A percentile compares a stretch with the other conserved stretches of the same genome.
phyloP scores from a whole-genome alignment of 2,113 vertebrate species.

The Grus americana region DNA sequence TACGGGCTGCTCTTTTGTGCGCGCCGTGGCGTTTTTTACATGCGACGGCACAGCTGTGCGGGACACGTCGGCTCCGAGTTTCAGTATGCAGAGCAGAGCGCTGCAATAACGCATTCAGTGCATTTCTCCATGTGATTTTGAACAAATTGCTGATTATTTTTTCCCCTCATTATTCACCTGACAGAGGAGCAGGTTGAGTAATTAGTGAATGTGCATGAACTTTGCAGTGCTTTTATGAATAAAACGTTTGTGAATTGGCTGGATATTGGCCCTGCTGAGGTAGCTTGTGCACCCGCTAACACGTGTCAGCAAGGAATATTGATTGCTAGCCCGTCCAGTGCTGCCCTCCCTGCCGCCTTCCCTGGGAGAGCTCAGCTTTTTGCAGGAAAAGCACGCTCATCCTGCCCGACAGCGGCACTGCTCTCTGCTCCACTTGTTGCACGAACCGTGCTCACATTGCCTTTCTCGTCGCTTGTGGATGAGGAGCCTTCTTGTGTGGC shows the following conservation, averaged over 20 bases:
- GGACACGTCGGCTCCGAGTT: background rate
- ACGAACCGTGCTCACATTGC: accelerated
- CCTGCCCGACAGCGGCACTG: background rate
- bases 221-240: background rate
- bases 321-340: background rate
- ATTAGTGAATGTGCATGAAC: background rate
- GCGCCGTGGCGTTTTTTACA: accelerated
- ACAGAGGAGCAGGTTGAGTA: conserved; percentile 27
- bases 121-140: background rate
- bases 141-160: conserved; percentile 28
- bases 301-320: background rate
- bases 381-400: accelerated
- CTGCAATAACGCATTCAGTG: accelerated
- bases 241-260: background rate
- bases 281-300: background rate
- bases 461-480: accelerated
- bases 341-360: background rate
- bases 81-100: background rate
- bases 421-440: background rate
- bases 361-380: background rate
- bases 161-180: conserved; percentile 41
- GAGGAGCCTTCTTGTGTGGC: background rate
- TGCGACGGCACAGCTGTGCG: background rate
- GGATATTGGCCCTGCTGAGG: background rate
- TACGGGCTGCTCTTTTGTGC: background rate